phyloP scores from a whole-genome alignment of 2,888 invertebrate species.

The Branchellion lobata region DNA sequence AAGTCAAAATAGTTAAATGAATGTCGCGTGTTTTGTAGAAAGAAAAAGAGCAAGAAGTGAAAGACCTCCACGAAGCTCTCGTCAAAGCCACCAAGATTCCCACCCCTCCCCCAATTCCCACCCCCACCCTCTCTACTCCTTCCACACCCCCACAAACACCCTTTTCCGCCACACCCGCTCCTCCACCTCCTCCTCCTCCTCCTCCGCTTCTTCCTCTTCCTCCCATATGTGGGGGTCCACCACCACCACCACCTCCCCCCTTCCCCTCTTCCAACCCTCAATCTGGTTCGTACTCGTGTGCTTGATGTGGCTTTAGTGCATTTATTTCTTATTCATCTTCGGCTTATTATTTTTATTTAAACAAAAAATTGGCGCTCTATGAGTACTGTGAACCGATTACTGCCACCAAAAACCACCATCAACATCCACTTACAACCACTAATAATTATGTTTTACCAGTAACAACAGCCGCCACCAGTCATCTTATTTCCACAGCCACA shows the following conservation, averaged over 20 bases:
- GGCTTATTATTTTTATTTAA: not conserved
- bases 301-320: not conserved
- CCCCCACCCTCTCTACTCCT: slow-evolving; percentile 65
- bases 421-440: too few species aligned
- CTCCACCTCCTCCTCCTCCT: slow-evolving; percentile 66
- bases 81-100: slow-evolving; percentile 58
- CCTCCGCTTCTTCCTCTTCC: slow-evolving; percentile 67
- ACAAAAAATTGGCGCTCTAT: not conserved
- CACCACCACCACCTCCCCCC: slow-evolving; percentile 66
- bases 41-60: not conserved
- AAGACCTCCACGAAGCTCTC: slow-evolving; percentile 54
- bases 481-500: too few species aligned
- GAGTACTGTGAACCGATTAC: too few species aligned
- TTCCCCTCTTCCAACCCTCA: slow-evolving; percentile 53
- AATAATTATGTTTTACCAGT: too few species aligned
- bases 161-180: slow-evolving; percentile 68
- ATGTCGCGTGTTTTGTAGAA: too few species aligned
- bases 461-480: too few species aligned
- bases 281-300: not conserved
- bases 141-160: slow-evolving; percentile 66
- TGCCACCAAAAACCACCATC: too few species aligned
- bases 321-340: not conserved
- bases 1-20: too few species aligned
- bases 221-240: slow-evolving; percentile 66
- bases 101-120: slow-evolving; percentile 49